Evolutionary conservation across 2,113 vertebrate genomes (phyloP).

Genomic region (Poeciliopsis retropinna): DNA sequence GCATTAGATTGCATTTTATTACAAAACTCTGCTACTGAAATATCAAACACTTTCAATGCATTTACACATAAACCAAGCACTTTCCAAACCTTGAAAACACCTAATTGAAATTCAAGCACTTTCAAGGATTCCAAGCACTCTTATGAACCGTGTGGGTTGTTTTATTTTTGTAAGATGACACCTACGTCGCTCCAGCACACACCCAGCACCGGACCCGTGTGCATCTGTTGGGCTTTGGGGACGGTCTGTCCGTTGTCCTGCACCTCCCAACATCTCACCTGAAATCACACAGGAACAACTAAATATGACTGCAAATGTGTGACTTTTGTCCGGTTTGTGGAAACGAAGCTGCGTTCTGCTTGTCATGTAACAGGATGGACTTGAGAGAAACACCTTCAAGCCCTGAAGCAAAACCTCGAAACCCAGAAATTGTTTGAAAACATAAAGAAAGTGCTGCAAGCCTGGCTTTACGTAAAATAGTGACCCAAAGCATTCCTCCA

Average conservation of each 20-base stretch:
- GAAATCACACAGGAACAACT: not conserved
- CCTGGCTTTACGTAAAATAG: too few species aligned
- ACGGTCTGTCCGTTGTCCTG: slow-evolving; percentile 98
- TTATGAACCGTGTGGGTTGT: not conserved
- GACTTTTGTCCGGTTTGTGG: not conserved
- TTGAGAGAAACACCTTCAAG: not conserved
- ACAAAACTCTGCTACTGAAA: too few species aligned
- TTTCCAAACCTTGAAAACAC: too few species aligned
- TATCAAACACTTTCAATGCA: too few species aligned
- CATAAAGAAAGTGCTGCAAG: too few species aligned
- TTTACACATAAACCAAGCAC: too few species aligned
- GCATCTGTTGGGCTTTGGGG: slow-evolving; percentile 99
- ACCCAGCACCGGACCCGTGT: slow-evolving; percentile 94
- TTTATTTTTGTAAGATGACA: slow-evolving; percentile 6
- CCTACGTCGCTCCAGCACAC: slow-evolving; percentile 97
- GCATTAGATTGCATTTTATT: too few species aligned
- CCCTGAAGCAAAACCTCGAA: not conserved
- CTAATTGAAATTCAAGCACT: too few species aligned
- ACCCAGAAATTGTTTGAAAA: too few species aligned
- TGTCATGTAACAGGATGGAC: not conserved
- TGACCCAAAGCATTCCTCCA: too few species aligned
- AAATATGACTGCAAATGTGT: not conserved
- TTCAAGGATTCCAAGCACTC: too few species aligned
- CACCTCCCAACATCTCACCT: slow-evolving; percentile 99
- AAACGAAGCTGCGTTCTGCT: not conserved